Percentiles rank a stretch among this genome's conserved stretches.
These are phyloP conservation scores for Dicycla oo DNA, from an alignment of 2,888 invertebrate genomes.

Conservation along the genomic window DNA sequence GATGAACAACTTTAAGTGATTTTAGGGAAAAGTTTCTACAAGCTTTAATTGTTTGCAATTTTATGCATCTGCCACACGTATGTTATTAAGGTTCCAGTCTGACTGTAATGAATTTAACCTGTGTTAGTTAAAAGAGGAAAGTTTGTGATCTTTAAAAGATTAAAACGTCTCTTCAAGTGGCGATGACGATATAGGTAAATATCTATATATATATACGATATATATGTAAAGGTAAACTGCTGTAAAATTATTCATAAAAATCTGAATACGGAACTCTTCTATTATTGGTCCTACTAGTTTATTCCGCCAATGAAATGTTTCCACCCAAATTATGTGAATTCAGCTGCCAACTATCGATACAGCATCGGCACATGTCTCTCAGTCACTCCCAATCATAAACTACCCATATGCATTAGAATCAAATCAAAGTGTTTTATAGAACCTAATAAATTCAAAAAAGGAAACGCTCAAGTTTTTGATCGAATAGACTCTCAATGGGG, in stretches of 20 bases:
- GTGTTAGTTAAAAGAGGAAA: constrained; percentile 6
- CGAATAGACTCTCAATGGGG: constrained; percentile 76
- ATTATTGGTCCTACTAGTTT: not conserved
- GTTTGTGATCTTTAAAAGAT: not conserved
- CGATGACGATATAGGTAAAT: too few relatives aligned
- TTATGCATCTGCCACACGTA: constrained; percentile 26
- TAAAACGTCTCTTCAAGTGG: not conserved
- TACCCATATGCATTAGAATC: constrained; percentile 50
- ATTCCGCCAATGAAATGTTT: not conserved
- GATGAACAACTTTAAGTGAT: constrained; percentile 38
- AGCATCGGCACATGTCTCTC: constrained; percentile 8
- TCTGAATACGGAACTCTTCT: not conserved
- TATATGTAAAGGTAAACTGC: too few relatives aligned
- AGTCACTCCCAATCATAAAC: constrained; percentile 50
- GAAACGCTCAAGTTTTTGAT: constrained; percentile 64
- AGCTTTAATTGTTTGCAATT: constrained; percentile 43
- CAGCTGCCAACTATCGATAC: constrained; percentile 10
- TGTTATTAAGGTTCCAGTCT: constrained; percentile 23
- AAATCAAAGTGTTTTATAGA: constrained; percentile 54
- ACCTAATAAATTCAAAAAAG: constrained; percentile 56
- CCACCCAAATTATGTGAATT: not conserved
- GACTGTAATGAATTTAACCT: constrained; percentile 30
- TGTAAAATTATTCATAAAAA: not conserved
- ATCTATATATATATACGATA: too few relatives aligned
- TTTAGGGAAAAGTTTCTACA: constrained; percentile 36